A percentile compares a stretch with the other conserved stretches of the same genome.
These are phyloP conservation scores for Tangara arthus DNA, from an alignment of 2,797 vertebrate species.

Conservation along the genomic window DNA sequence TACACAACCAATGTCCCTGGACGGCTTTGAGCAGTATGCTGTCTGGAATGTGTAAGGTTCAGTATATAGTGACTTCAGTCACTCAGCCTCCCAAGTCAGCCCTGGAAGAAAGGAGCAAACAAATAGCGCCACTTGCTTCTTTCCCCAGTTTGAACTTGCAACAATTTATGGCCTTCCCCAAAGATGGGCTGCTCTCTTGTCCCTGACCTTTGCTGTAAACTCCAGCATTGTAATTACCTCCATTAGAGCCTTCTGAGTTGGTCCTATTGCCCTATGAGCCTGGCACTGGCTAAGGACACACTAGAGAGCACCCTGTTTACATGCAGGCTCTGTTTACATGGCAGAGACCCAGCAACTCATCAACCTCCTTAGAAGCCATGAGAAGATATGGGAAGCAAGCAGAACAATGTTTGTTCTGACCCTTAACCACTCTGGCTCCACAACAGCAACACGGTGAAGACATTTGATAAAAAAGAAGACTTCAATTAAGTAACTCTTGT, in stretches of 20 bases:
- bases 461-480: not conserved
- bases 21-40: not conserved
- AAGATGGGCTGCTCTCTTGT: not conserved
- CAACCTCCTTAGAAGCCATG: not conserved
- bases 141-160: not conserved
- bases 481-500: not conserved
- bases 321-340: not conserved
- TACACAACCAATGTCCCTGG: not conserved
- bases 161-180: not conserved
- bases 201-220: slow-evolving; percentile 19
- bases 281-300: not conserved
- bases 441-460: not conserved
- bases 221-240: not conserved
- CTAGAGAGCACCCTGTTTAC: slow-evolving; percentile 6
- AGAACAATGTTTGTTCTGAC: not conserved
- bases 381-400: not conserved
- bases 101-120: not conserved
- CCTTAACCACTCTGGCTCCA: not conserved
- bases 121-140: not conserved
- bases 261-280: not conserved
- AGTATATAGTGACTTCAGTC: not conserved
- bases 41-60: not conserved
- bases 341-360: slow-evolving; percentile 11
- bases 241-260: not conserved
- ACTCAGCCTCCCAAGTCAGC: not conserved